These are phyloP conservation scores for Hephaestus fuliginosus DNA, from an alignment of 2,797 vertebrate species.

Conservation along the genomic window DNA sequence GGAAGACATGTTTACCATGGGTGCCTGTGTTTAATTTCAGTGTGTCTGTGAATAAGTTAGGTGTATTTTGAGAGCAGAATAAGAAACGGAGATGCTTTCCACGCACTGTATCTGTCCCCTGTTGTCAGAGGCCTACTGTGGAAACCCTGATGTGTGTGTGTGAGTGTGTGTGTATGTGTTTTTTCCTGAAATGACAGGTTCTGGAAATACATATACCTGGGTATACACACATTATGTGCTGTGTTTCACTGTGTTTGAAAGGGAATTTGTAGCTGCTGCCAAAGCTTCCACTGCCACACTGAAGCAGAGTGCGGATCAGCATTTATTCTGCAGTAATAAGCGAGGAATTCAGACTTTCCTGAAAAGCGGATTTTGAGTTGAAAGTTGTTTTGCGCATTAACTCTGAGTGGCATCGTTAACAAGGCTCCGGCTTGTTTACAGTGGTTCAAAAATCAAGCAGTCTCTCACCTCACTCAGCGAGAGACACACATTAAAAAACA, in stretches of 20 bases:
- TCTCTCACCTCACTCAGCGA: constrained; percentile 51
- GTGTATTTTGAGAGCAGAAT: constrained; percentile 45
- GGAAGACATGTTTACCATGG: neutral
- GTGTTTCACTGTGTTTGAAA: constrained; percentile 59
- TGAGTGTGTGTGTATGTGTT: neutral
- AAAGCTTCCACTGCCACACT: constrained; percentile 41
- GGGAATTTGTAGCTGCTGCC: constrained; percentile 68
- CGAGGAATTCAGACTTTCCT: constrained; percentile 74
- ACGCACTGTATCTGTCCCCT: constrained; percentile 9
- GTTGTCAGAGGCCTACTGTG: constrained; percentile 32
- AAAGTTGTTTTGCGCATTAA: constrained; percentile 76
- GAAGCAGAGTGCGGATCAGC: constrained; percentile 59
- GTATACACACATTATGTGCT: constrained; percentile 23
- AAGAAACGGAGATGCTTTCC: constrained; percentile 22
- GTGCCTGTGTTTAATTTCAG: neutral
- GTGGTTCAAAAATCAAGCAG: constrained; percentile 62
- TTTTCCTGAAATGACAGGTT: constrained; percentile 56
- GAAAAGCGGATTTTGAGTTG: constrained; percentile 71
- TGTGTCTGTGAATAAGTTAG: constrained; percentile 14
- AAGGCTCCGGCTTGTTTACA: constrained; percentile 71
- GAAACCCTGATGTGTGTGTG: constrained; percentile 46
- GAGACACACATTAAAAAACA: constrained; percentile 14
- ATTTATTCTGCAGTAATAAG: constrained; percentile 74
- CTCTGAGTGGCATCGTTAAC: constrained; percentile 73
- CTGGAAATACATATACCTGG: constrained; percentile 63